phyloP scores from a whole-genome alignment of 2,797 vertebrate species.

The Sylvilagus floridanus region DNA sequence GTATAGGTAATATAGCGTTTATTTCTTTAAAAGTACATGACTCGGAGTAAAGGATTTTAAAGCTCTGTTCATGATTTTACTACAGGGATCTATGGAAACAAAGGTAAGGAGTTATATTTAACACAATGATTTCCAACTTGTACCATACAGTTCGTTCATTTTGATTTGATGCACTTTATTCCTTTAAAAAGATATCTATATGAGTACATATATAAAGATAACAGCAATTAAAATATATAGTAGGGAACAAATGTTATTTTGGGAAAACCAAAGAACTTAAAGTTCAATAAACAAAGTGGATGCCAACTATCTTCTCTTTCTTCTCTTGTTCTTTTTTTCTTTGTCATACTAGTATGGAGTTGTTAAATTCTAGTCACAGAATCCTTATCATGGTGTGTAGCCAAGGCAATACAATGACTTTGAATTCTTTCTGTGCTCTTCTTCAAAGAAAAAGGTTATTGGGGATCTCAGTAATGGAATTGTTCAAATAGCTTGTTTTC shows the following conservation, averaged over 20 bases:
- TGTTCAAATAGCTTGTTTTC: conserved; percentile 78
- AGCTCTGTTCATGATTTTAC: conserved; percentile 8
- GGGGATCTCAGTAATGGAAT: conserved; percentile 63
- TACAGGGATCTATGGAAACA: not conserved
- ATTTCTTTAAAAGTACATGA: conserved; percentile 17
- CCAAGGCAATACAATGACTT: conserved; percentile 16
- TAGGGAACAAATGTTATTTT: conserved; percentile 13
- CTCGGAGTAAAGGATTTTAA: conserved; percentile 33
- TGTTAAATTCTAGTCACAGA: conserved; percentile 68
- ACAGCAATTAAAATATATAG: conserved; percentile 43
- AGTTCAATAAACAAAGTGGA: conserved; percentile 43
- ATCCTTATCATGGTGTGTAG: not conserved
- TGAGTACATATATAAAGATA: conserved; percentile 46
- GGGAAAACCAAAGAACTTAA: not conserved
- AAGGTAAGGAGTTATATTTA: conserved; percentile 1
- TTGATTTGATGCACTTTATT: conserved; percentile 20
- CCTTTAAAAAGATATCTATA: conserved; percentile 47
- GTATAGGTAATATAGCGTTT: not conserved
- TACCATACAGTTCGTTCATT: not conserved
- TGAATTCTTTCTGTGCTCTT: conserved; percentile 68
- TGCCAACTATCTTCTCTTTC: not conserved
- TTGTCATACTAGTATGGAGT: not conserved
- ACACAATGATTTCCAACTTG: not conserved
- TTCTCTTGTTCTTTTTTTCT: not conserved
- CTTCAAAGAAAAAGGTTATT: conserved; percentile 47